Base-by-base conservation (phyloP, 1,140 invertebrate genomes). In the Heliconius eleuchia region DNA sequence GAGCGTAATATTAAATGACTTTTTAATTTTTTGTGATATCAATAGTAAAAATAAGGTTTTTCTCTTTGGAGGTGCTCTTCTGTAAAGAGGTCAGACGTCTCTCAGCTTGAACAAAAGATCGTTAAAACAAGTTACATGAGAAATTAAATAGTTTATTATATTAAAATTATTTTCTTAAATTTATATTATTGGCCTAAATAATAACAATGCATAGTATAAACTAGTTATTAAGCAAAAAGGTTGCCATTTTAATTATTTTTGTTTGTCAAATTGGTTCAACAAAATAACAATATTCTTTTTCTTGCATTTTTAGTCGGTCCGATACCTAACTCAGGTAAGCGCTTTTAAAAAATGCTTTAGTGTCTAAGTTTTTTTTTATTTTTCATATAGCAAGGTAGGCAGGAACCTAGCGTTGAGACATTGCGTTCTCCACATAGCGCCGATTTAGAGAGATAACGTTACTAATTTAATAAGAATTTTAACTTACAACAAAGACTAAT, bases 231-330 rank as follows among this genome's bases (percentile, higher is more conserved):
- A 52, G 50, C 50, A 52, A 52, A 60, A 60, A n/a, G n/a, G 55
- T 60, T 23, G 55, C n/a, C 9, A 60, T n/a, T 60, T 66, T 66
- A 8, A 9, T 2, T 23, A 23, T 57, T n/a, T 3, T 57, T 57
- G 42, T 46, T 46, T 57, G 5, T 19, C 18, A 52, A 52, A 57
- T 57, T 57, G 55, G 55, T 57, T 57, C 55, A 57, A 57, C 19
- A 57, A 57, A 57, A 57, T 57, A 57, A 57, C 60, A 66, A 66
- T 23, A 30, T 66, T 66, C 3, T 66, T 66, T 66, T 66, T 66
- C 60, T 66, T 66, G 60, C 60, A 66, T 66, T 66, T 66, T 66
- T 66, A 66, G 60, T 66, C 60, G 60, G 60, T 66, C 60, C 60
- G 60, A 27, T 66, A 66, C 23, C 23, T 66, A 30, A 66, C 60